phyloP scores from a whole-genome alignment of 2,888 invertebrate species.

The Kryphioiulus occultus region DNA sequence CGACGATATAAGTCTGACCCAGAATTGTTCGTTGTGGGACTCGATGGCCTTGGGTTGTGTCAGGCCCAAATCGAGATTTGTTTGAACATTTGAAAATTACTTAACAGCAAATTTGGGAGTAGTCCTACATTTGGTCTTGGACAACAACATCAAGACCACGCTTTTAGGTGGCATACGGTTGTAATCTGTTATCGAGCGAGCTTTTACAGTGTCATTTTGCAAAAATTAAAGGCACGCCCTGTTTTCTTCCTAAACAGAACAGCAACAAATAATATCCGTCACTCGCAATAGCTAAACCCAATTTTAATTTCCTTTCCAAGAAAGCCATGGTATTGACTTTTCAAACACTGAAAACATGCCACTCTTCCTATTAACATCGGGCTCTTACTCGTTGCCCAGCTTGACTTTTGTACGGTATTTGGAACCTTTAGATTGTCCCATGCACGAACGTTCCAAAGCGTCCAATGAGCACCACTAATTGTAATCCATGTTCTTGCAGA shows the following conservation, averaged over 20 bases:
- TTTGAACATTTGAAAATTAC: background rate
- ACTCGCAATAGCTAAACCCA: background rate
- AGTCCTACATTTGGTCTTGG: background rate
- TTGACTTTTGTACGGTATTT: background rate
- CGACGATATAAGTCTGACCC: background rate
- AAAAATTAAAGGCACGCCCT: background rate
- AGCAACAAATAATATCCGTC: conserved; percentile 1
- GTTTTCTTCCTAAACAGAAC: background rate
- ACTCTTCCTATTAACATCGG: background rate
- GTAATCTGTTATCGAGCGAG: background rate
- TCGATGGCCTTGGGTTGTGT: background rate
- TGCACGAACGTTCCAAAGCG: background rate
- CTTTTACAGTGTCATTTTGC: background rate
- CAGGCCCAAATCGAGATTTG: background rate
- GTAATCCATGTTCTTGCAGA: conserved; percentile 43
- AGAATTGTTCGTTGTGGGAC: background rate
- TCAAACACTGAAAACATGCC: background rate
- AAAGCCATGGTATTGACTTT: background rate
- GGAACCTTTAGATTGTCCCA: background rate
- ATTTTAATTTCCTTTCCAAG: background rate
- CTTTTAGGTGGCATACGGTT: background rate
- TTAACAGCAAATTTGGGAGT: background rate
- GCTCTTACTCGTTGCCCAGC: background rate
- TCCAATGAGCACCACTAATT: background rate
- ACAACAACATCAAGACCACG: background rate